These are phyloP conservation scores for Folsomia candida DNA, from an alignment of 2,888 invertebrate species.

Conservation along the genomic window DNA sequence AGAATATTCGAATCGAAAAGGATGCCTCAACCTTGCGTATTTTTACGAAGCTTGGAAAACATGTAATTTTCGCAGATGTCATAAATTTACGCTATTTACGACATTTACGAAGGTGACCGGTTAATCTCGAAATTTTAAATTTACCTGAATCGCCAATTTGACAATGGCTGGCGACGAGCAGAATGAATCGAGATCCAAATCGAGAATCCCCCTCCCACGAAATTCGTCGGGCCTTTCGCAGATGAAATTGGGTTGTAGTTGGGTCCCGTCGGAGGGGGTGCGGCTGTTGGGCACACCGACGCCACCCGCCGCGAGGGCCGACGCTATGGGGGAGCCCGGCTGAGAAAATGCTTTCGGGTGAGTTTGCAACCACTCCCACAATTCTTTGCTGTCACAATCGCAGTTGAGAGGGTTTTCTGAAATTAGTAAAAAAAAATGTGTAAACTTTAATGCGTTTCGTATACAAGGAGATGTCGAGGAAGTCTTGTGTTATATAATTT, in stretches of 20 bases:
- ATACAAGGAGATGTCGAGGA: too few relatives aligned
- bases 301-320: not conserved
- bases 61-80: too few relatives aligned
- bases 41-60: too few relatives aligned
- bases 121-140: too few relatives aligned
- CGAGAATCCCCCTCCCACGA: slow-evolving; percentile 71
- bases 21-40: too few relatives aligned
- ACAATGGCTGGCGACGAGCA: slow-evolving; percentile 80
- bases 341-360: slow-evolving; percentile 69
- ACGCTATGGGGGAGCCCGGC: slow-evolving; percentile 28
- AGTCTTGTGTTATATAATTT: too few relatives aligned
- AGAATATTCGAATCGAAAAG: too few relatives aligned
- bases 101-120: too few relatives aligned
- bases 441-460: too few relatives aligned
- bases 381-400: slow-evolving; percentile 83
- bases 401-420: slow-evolving; percentile 86
- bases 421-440: slow-evolving; percentile 38
- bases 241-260: slow-evolving; percentile 58
- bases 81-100: too few relatives aligned
- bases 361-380: slow-evolving; percentile 89
- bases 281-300: slow-evolving; percentile 51
- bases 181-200: slow-evolving; percentile 75
- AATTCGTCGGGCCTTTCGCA: slow-evolving; percentile 82
- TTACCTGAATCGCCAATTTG: slow-evolving; percentile 72
- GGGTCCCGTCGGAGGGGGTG: not conserved